Evolutionary conservation across 2,888 invertebrate species (phyloP), one percentile per base, ranked within the genome.

Genomic region (Drosophila sordidula): DNA sequence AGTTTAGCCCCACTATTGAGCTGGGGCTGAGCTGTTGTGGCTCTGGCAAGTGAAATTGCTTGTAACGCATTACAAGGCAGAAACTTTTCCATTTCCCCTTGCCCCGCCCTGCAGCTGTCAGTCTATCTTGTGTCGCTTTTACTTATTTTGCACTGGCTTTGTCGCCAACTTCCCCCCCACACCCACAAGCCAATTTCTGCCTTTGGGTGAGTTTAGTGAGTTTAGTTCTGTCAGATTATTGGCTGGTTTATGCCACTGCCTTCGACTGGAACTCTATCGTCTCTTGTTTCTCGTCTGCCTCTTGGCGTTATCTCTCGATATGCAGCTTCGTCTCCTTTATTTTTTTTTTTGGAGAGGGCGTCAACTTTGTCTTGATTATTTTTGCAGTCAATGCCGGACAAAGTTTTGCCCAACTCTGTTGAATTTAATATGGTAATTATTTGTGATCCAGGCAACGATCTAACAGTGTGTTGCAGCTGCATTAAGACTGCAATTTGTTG

Each of bases 51-150:
- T 87, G 84, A 87, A 83, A 83, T 83, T 87, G 87, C 83, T 84
- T 83, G 87, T 84, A 84, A 83, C 81, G 87, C 84, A 87, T 87
- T 87, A 83, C 84, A 87, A 72, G 71, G 59, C 65, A 44, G 50
- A 80, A 87, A 82, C 61, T 84, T 83, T 86, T 76, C 36, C 64
- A 70, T 68, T 83, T 79, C 68, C 68, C 65, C 65, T 64, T 80
- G 70, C 63, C 70, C 39, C 12, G 18, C 56, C 49, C 42, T 12
- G 34, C 18, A 34, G 16, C 42, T 42, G 44, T 14, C 71, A 39
- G 49, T 49, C 63, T 57, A 59, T 71, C 82, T 59, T 41, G 18
- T 67, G 64, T 75, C 71, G 67, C 64, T 62, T 62, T 65, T 75
- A 68, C 58, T 76, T 74, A 69, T 61, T 72, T 70, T 51, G 44